phyloP scores from a whole-genome alignment of 2,797 vertebrate genomes.

The Linurgus olivaceus region DNA sequence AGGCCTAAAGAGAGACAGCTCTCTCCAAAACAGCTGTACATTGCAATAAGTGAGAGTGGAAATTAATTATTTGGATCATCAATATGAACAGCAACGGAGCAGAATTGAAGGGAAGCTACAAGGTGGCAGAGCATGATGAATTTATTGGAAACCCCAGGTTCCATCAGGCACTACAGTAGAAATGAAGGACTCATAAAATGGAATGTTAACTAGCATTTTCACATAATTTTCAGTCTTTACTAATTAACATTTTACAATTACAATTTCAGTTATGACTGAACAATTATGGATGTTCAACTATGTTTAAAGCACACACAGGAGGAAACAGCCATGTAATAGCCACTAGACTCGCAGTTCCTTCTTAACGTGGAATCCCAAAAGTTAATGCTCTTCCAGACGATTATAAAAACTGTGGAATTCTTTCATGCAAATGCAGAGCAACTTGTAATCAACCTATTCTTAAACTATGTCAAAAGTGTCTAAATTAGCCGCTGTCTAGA shows the following conservation, averaged over 20 bases:
- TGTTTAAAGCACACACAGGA: neutral
- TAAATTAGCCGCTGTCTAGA: neutral
- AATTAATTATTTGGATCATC: neutral
- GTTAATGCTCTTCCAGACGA: neutral
- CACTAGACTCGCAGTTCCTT: neutral
- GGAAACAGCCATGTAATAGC: neutral
- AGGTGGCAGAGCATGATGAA: neutral
- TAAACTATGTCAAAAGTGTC: neutral
- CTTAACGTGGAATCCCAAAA: neutral
- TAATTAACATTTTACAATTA: neutral
- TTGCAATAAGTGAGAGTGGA: neutral
- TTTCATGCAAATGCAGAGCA: neutral
- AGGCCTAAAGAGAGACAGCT: neutral
- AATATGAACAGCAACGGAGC: neutral
- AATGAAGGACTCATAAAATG: neutral
- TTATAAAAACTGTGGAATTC: neutral
- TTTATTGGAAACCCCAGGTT: neutral
- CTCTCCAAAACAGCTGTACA: neutral
- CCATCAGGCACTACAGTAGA: neutral
- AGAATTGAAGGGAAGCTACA: neutral
- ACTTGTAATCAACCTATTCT: neutral
- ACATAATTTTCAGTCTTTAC: neutral
- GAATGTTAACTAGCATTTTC: neutral
- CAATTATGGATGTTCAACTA: neutral
- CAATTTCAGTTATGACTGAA: neutral